Percentiles rank a stretch among this genome's conserved stretches.
Conservation (phyloP, 1,140 invertebrate species). For the Psix sp. region DNA sequence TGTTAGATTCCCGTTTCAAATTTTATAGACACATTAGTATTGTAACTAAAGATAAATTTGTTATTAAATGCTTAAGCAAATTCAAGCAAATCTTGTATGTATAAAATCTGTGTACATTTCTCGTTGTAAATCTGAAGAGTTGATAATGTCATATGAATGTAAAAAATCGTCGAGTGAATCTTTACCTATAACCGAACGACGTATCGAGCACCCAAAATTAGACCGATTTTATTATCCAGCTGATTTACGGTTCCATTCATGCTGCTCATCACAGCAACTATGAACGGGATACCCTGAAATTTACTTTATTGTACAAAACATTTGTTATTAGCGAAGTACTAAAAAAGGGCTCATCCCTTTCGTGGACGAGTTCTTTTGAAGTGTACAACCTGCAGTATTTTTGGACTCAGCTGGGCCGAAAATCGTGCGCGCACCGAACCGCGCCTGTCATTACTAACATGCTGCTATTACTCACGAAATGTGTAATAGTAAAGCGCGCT, state of each 20-base stretch:
- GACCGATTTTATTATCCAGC: slow-evolving; percentile 21
- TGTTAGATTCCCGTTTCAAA: too few relatives aligned
- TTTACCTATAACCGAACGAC: too few relatives aligned
- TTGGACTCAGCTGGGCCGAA: slow-evolving; percentile 25
- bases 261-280: slow-evolving; percentile 7
- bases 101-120: too few relatives aligned
- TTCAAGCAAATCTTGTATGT: too few relatives aligned
- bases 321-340: slow-evolving; percentile 50
- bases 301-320: slow-evolving; percentile 45
- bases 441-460: slow-evolving; percentile 53
- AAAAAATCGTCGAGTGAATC: too few relatives aligned
- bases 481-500: slow-evolving; percentile 46
- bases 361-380: slow-evolving; percentile 32
- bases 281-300: slow-evolving; percentile 44
- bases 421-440: slow-evolving; percentile 32
- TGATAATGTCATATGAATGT: too few relatives aligned
- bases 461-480: slow-evolving; percentile 58
- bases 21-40: too few relatives aligned
- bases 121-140: too few relatives aligned
- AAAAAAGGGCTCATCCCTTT: slow-evolving; percentile 30
- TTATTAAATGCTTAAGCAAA: too few relatives aligned
- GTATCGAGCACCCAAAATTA: slow-evolving; percentile 43
- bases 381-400: slow-evolving; percentile 20
- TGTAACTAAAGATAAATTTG: too few relatives aligned
- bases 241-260: slow-evolving; percentile 48